phyloP scores from a whole-genome alignment of 1,140 invertebrate genomes.

The Coptotermes formosanus region DNA sequence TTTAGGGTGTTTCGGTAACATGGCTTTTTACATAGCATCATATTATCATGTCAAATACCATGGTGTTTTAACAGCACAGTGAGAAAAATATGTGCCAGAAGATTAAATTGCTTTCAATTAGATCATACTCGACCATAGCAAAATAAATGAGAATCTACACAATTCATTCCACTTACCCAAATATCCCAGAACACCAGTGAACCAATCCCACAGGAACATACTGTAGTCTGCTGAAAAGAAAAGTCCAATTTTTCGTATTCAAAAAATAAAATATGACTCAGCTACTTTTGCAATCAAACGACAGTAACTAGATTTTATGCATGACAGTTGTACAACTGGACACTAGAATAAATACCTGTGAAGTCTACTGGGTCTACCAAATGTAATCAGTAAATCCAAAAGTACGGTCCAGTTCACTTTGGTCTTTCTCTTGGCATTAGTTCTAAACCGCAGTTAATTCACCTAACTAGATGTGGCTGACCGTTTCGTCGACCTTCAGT shows the following conservation, averaged over 20 bases:
- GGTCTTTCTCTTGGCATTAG: neutral
- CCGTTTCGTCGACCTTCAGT: neutral
- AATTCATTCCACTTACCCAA: constrained; percentile 73
- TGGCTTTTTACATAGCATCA: too few relatives aligned
- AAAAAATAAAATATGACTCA: constrained; percentile 30
- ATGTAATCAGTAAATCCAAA: neutral
- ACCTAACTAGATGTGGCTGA: neutral
- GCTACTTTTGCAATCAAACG: constrained; percentile 22
- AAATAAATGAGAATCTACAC: neutral
- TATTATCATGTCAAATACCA: neutral
- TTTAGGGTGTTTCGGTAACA: too few relatives aligned
- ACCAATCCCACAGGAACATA: constrained; percentile 99
- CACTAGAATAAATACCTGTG: neutral
- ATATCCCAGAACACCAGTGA: constrained; percentile 92
- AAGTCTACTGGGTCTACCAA: neutral
- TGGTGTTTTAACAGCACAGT: neutral
- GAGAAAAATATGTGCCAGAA: neutral
- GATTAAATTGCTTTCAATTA: neutral
- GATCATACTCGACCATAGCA: neutral
- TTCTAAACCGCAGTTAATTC: neutral
- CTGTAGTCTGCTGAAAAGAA: constrained; percentile 42
- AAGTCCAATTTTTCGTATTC: neutral
- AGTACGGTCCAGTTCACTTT: neutral
- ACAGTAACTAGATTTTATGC: neutral
- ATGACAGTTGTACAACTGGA: neutral